A percentile compares a stretch with the other conserved stretches of the same genome.
phyloP scores from a whole-genome alignment of 2,888 invertebrate genomes.

The Pyrocoelia pectoralis region DNA sequence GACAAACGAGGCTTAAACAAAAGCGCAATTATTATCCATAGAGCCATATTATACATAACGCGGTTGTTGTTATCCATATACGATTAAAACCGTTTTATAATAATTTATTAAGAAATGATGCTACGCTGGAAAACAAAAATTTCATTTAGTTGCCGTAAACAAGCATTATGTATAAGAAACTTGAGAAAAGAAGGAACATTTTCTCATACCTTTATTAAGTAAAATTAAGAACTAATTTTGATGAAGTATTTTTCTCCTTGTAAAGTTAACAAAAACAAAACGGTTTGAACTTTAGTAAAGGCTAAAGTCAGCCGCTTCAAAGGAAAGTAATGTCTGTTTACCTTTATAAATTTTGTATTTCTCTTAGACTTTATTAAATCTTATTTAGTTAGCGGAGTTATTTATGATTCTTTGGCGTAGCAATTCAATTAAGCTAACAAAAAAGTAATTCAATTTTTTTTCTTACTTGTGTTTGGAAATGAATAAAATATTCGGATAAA shows the following conservation, averaged over 20 bases:
- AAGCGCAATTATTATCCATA: no score
- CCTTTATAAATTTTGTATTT: constrained; percentile 28
- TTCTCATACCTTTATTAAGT: background rate
- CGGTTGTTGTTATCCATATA: no score
- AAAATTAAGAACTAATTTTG: background rate
- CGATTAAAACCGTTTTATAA: no score
- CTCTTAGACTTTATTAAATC: constrained; percentile 31
- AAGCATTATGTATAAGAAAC: no score
- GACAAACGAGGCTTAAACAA: no score
- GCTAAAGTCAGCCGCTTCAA: constrained; percentile 27
- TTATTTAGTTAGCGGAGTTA: constrained; percentile 17
- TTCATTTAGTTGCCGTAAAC: no score
- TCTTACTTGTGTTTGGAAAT: background rate
- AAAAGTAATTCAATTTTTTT: constrained; percentile 9
- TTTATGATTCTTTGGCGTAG: constrained; percentile 21
- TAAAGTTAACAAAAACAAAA: constrained; percentile 33
- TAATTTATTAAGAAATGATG: no score
- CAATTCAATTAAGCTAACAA: constrained; percentile 9
- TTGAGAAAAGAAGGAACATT: no score
- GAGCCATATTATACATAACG: no score
- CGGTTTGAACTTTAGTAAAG: constrained; percentile 27
- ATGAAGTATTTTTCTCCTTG: constrained; percentile 28
- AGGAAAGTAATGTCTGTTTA: constrained; percentile 34
- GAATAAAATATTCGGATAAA: background rate
- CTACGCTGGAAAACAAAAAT: no score